phyloP scores from a whole-genome alignment of 2,888 invertebrate genomes.

The Neria commutata region DNA sequence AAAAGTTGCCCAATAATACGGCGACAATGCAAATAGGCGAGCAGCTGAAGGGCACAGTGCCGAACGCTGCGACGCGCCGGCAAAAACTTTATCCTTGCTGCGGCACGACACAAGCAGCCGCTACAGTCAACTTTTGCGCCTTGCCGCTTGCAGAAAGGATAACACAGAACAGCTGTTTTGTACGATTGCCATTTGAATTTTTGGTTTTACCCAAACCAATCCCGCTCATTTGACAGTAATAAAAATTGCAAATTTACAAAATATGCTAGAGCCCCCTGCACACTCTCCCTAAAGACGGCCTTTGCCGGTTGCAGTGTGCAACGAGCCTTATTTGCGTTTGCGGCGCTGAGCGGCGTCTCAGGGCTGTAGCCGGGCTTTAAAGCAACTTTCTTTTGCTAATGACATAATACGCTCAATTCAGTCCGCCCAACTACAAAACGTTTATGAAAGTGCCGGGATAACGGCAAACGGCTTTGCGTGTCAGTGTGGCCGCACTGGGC shows the following conservation, averaged over 20 bases:
- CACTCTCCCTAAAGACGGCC: conserved; percentile 32
- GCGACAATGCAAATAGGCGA: not conserved
- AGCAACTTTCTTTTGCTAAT: conserved; percentile 44
- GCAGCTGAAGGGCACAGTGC: not conserved
- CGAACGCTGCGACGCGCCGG: not conserved
- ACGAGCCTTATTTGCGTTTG: conserved; percentile 14
- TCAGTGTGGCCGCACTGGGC: not conserved
- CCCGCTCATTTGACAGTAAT: not conserved
- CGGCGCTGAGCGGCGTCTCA: not conserved
- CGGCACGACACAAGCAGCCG: conserved; percentile 37
- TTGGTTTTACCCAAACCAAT: conserved; percentile 37
- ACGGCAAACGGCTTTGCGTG: conserved; percentile 5
- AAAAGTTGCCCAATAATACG: not conserved
- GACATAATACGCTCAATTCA: conserved; percentile 55
- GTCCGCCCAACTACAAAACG: conserved; percentile 14
- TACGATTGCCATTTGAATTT: conserved; percentile 39
- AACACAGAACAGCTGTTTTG: conserved; percentile 3
- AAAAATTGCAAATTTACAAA: conserved; percentile 44
- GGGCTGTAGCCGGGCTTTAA: conserved; percentile 13
- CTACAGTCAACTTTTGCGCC: conserved; percentile 15
- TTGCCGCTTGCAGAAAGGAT: not conserved
- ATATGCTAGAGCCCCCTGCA: conserved; percentile 40
- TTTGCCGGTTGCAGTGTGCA: conserved; percentile 5
- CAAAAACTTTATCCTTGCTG: conserved; percentile 38
- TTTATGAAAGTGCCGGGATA: not conserved